Percentiles rank a stretch among this genome's conserved stretches.
These are phyloP conservation scores for Barbus barbus DNA, from an alignment of 2,113 vertebrate species.

Conservation along the genomic window DNA sequence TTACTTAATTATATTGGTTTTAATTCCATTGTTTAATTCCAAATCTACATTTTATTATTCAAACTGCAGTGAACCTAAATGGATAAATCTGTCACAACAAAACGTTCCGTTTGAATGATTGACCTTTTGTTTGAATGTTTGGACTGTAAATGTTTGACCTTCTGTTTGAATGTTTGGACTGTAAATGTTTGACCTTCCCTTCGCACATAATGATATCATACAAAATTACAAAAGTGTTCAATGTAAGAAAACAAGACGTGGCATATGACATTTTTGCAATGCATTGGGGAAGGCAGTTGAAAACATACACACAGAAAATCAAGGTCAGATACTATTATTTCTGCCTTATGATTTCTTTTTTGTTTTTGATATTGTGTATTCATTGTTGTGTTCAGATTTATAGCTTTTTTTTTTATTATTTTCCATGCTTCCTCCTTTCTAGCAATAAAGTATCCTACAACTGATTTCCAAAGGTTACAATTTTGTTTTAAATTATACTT, in stretches of 20 bases:
- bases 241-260: conserved; percentile 11
- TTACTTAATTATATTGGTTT: background rate
- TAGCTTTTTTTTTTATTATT: background rate
- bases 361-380: background rate
- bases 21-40: background rate
- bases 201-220: conserved; percentile 17
- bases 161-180: conserved; percentile 43
- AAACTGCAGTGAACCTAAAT: background rate
- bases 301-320: conserved; percentile 18
- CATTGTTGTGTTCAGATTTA: background rate
- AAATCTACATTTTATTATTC: background rate
- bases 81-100: conserved; percentile 29
- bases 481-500: background rate
- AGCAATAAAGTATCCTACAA: background rate
- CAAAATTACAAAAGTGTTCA: conserved; percentile 35
- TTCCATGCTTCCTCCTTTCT: background rate
- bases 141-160: conserved; percentile 47
- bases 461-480: background rate
- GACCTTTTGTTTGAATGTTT: conserved; percentile 46
- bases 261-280: background rate
- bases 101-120: conserved; percentile 15
- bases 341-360: background rate
- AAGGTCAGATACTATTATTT: background rate
- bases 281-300: background rate
- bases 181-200: conserved; percentile 45